Percentiles rank a stretch among this genome's conserved stretches.
Evolutionary conservation across 1,140 invertebrate species (phyloP).

Genomic region (Phenacoccus solenopsis): DNA sequence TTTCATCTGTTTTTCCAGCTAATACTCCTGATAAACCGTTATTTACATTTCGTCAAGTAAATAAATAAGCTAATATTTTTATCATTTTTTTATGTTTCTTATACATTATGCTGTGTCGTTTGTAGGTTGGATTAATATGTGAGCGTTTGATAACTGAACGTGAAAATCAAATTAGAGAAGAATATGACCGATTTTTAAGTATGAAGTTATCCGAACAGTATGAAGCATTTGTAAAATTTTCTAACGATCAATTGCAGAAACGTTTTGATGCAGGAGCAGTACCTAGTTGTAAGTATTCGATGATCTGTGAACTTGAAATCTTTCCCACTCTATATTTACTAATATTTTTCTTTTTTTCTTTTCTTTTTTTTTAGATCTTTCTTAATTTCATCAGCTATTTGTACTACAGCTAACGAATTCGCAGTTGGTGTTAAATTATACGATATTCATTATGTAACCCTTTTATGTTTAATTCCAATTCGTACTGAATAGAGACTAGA

Average conservation of each 20-base stretch:
- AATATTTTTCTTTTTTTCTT: neutral
- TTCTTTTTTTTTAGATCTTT: neutral
- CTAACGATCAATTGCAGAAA: constrained; percentile 88
- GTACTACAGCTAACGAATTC: neutral
- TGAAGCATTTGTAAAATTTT: constrained; percentile 94
- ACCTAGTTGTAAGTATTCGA: constrained; percentile 48
- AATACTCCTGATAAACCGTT: constrained; percentile 61
- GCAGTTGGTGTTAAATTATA: constrained; percentile 2
- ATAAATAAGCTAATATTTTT: neutral
- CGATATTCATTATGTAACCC: neutral
- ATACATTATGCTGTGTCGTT: neutral
- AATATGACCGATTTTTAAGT: constrained; percentile 84
- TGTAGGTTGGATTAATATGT: constrained; percentile 83
- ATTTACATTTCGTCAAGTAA: constrained; percentile 84
- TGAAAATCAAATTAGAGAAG: constrained; percentile 76
- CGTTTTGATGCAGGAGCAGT: constrained; percentile 54
- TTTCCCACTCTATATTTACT: too few species aligned
- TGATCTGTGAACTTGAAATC: neutral
- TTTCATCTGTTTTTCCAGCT: constrained; percentile 34
- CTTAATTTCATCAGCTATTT: neutral
- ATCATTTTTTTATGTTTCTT: neutral
- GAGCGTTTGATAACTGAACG: constrained; percentile 88
- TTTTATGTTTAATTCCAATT: neutral
- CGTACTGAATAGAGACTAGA: too few species aligned
- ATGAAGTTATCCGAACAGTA: constrained; percentile 92